A percentile compares a stretch with the other conserved stretches of the same genome.
These are phyloP conservation scores for Ophiothrix spiculata DNA, from an alignment of 35 echinoderm and acorn worm species.

Conservation along the genomic window DNA sequence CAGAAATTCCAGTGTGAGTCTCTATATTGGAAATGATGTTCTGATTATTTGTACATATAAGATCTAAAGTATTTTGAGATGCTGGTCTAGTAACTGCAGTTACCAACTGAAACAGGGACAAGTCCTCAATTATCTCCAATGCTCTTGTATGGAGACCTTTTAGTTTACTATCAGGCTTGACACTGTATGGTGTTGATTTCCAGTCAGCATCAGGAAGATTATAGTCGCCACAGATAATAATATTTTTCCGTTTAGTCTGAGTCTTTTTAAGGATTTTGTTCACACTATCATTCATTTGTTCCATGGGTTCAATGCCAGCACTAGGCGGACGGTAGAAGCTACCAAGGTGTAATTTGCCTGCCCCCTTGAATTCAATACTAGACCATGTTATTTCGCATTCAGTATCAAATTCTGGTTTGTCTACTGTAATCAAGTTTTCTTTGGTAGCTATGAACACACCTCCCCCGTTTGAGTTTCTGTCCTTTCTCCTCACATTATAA, in stretches of 20 bases:
- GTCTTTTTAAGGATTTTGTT: neutral
- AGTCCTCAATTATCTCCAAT: constrained; percentile 1
- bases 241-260: neutral
- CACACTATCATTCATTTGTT: neutral
- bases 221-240: neutral
- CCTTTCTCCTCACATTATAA: neutral
- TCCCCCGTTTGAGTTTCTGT: neutral
- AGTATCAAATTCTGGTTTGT: neutral
- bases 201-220: neutral
- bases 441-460: neutral
- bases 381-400: neutral
- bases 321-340: constrained; percentile 8
- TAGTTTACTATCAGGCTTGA: neutral
- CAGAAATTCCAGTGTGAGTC: neutral
- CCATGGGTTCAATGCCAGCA: neutral
- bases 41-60: constrained; percentile 6
- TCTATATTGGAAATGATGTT: neutral
- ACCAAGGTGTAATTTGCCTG: constrained; percentile 15
- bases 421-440: neutral
- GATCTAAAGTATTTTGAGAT: neutral
- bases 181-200: neutral
- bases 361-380: neutral
- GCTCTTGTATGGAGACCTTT: constrained; percentile 17
- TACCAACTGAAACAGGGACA: neutral
- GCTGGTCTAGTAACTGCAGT: neutral